Percentiles rank a stretch among this genome's conserved stretches.
These are phyloP conservation scores for Cheilosia impressa DNA, from an alignment of 2,888 invertebrate genomes.

Conservation along the genomic window DNA sequence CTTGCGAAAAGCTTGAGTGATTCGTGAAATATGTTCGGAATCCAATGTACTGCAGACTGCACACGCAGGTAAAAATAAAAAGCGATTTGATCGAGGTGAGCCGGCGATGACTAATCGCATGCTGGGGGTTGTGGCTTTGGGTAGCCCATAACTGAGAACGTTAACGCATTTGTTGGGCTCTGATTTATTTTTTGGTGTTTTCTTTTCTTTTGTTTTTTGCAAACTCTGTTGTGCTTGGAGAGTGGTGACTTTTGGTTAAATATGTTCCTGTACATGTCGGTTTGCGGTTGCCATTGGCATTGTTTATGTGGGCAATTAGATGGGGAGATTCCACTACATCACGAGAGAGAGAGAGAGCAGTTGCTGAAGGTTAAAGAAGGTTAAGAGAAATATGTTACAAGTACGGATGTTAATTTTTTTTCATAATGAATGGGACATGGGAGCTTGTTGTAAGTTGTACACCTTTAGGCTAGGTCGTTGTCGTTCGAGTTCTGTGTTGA, in stretches of 20 bases:
- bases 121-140: constrained; percentile 10
- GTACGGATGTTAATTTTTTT: background rate
- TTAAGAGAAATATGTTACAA: background rate
- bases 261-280: background rate
- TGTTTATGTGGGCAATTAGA: constrained; percentile 41
- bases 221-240: background rate
- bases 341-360: background rate
- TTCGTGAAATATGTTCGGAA: constrained; percentile 19
- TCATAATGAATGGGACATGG: background rate
- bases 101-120: background rate
- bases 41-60: background rate
- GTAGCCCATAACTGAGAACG: constrained; percentile 31
- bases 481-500: background rate
- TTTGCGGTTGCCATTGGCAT: constrained; percentile 26
- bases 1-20: constrained; percentile 18
- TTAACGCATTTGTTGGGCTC: constrained; percentile 32
- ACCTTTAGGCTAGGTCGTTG: constrained; percentile 4
- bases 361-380: constrained; percentile 25
- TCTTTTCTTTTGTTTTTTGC: background rate
- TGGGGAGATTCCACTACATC: constrained; percentile 40
- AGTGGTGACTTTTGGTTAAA: constrained; percentile 6
- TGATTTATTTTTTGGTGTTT: constrained; percentile 32
- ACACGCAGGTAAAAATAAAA: constrained; percentile 7
- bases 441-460: background rate
- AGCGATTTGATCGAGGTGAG: background rate